Evolutionary conservation across 64 coral and sea anemone species (phyloP), one percentile per base, ranked within the genome.

Genomic region (Porites australiensis): DNA sequence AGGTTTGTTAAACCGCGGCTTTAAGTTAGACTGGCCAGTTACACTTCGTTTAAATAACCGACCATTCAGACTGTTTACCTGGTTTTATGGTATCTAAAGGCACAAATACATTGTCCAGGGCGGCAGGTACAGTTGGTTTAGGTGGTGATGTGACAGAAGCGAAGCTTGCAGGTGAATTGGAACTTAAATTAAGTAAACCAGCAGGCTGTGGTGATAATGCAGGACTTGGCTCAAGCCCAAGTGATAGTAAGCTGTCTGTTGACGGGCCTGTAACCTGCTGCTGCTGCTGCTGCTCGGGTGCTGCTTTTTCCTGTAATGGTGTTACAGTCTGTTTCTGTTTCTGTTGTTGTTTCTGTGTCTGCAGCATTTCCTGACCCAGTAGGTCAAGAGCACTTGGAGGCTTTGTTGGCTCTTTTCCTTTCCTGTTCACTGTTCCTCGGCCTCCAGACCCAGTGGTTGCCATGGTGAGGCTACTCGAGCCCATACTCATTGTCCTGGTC

Each of bases 51-150:
- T 57, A 57, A 57, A 57, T 57, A 57, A 57, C 54, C 4, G 7
- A 57, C 54, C 4, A 3, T 23, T 7, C 18, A n/a, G n/a, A n/a
- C 64, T 13, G 45, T 22, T 58, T 86, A 99, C 98, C 98, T 91
- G 98, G 98, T 92, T 82, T 77, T 53, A 99, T 92, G 1, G 94
- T 84, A 91, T 99, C 98, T 77, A 99, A 59, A 13, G 98, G 94
- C 50, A 99, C 91, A 91, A 96, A 99, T 3, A 96, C 52, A 58
- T 99, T 89, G 43, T 99, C 98, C 76, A 99, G 53, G 48, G 94
- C 82, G 11, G 74, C 74, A 58, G 82, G 91, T 21, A 72, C 73
- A 15, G 57, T 50, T 50, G 73, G 71, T 20, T 76, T 93, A 9
- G 75, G 60, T 67, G 91, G 82, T 64, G 75, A 20, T 8, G 82